Base-by-base conservation (phyloP, 2,888 invertebrate genomes). In the Watsonalla binaria region DNA sequence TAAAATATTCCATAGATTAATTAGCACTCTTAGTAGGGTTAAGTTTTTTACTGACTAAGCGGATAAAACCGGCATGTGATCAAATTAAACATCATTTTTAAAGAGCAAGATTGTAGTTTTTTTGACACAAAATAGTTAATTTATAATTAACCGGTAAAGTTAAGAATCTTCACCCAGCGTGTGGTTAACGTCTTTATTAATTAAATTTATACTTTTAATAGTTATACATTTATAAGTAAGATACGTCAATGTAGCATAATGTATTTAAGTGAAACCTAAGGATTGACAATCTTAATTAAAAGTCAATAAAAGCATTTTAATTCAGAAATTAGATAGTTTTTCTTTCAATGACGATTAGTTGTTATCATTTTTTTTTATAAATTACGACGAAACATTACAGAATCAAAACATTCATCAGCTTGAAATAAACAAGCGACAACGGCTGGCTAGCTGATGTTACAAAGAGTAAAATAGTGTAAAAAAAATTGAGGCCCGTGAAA, bases 161-260 rank as follows among this genome's bases (percentile, higher is more conserved):
- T 60, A 55, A 45, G 57, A 57, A 37, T 37, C 37, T 7, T 37
- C 24, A 4, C 68, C n/a, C 67, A 66, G 68, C 68, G 53, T 62
- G 68, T 54, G 52, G 37, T 58, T 57, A 51, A 65, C 54, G 51
- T 62, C 62, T 64, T 68, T 59, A 61, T 67, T 63, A 58, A 58
- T 57, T 59, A 24, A 24, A 24, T 24, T 24, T 2, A 24, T 24
- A 24, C 24, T 24, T 24, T 24, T 2, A 24, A 24, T 24, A 24
- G 24, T 24, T 24, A 42, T 42, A 42, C 42, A 2, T 42, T 4
- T 5, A n/a, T n/a, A n/a, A n/a, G n/a, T n/a, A n/a, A n/a, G n/a
- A n/a, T n/a, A n/a, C n/a, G n/a, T n/a, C n/a, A n/a, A n/a, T n/a
- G n/a, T n/a, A n/a, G n/a, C n/a, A n/a, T n/a, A n/a, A n/a, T n/a